Conservation (phyloP, 2,113 vertebrate genomes). For the Raja brachyura region DNA sequence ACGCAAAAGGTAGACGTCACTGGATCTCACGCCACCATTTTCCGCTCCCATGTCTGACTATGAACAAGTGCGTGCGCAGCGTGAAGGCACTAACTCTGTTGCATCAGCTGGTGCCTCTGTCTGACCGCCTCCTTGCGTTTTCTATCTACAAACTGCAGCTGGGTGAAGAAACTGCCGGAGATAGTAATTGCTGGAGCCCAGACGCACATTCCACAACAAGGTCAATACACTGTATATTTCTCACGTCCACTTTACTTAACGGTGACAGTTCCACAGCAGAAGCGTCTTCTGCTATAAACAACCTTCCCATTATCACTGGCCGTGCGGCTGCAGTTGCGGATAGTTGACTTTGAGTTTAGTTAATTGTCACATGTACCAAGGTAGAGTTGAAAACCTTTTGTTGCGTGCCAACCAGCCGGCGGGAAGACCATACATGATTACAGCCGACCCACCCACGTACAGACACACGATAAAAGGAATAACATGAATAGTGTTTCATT, state of each 20-base stretch:
- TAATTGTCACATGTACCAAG: too few relatives aligned
- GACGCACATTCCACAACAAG: not conserved
- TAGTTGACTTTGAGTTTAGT: not conserved
- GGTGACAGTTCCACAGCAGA: conserved; percentile 46
- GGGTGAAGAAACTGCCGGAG: too few relatives aligned
- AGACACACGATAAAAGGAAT: too few relatives aligned
- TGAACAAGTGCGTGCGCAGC: not conserved
- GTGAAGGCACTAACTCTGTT: not conserved
- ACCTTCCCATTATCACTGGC: conserved; percentile 51
- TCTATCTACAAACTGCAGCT: not conserved
- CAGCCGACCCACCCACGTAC: too few relatives aligned
- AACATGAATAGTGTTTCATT: too few relatives aligned
- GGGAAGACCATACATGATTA: too few relatives aligned
- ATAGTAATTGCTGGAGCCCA: not conserved
- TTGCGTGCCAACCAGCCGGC: too few relatives aligned
- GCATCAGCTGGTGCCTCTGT: not conserved
- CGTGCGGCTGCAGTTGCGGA: conserved; percentile 47
- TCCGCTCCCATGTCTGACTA: not conserved
- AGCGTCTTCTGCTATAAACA: conserved; percentile 43
- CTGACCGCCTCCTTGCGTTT: not conserved
- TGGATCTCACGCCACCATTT: not conserved
- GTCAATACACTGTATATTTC: not conserved
- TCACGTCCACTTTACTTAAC: not conserved
- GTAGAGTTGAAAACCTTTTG: too few relatives aligned
- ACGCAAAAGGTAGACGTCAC: not conserved